A percentile compares a stretch with the other conserved stretches of the same genome.
Conservation (phyloP, 2,888 invertebrate genomes). For the Stramonita haemastoma region DNA sequence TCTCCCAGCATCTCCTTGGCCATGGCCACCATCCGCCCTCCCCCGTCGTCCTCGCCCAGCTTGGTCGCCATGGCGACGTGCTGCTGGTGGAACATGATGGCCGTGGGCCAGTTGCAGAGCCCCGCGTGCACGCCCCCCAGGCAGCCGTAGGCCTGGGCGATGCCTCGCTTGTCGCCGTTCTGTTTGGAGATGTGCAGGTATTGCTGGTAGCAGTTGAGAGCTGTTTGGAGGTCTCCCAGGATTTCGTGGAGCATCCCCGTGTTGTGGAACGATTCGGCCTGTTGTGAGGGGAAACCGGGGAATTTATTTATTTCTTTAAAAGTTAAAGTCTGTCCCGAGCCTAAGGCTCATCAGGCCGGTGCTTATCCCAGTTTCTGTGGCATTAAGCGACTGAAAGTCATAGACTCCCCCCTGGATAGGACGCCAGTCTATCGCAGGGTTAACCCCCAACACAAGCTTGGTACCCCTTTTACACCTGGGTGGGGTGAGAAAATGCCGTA, state of each 20-base stretch:
- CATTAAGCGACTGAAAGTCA: too few species aligned
- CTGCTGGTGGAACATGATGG: slow-evolving; percentile 71
- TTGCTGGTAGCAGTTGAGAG: slow-evolving; percentile 68
- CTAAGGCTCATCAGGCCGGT: too few species aligned
- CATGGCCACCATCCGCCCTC: slow-evolving; percentile 59
- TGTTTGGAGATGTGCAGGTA: slow-evolving; percentile 65
- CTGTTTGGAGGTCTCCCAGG: slow-evolving; percentile 58
- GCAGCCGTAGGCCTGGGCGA: slow-evolving; percentile 73
- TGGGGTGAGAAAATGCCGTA: too few species aligned
- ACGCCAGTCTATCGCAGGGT: too few species aligned
- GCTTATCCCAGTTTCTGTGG: too few species aligned
- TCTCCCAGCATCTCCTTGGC: slow-evolving; percentile 73
- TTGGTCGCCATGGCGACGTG: slow-evolving; percentile 65
- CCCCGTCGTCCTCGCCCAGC: slow-evolving; percentile 56
- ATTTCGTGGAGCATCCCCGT: slow-evolving; percentile 73
- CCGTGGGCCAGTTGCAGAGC: slow-evolving; percentile 66
- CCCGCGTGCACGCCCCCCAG: slow-evolving; percentile 72
- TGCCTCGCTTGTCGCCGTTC: slow-evolving; percentile 61
- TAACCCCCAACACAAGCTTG: too few species aligned
- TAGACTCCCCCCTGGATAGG: too few species aligned
- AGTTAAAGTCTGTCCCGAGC: too few species aligned
- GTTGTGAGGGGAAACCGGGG: too few species aligned
- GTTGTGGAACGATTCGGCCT: slow-evolving; percentile 71
- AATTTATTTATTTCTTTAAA: too few species aligned
- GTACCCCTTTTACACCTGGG: too few species aligned